Base-by-base conservation (phyloP, 2,888 invertebrate species). In the Piscicola geometra region DNA sequence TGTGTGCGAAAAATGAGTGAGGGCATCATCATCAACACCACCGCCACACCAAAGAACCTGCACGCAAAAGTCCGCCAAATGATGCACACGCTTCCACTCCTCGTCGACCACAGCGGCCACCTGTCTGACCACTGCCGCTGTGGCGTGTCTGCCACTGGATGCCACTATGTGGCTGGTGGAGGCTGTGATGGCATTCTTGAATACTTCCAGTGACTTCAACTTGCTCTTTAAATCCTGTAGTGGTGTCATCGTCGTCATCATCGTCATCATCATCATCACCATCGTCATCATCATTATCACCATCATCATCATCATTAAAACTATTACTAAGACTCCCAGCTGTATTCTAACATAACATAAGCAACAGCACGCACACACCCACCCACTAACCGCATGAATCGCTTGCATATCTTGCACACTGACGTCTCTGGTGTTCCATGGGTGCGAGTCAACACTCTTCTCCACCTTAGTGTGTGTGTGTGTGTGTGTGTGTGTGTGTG, bases 51-150 rank as follows among this genome's bases (percentile, higher is more conserved):
- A 25, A 25, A 18, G 18, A 12, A 73, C 73, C 73, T 73, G 73
- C 56, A 73, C 64, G 32, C 73, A 73, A 35, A 56, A 35, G 30
- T 73, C 73, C 60, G 64, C 73, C 12, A 73, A 21, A 21, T 73
- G 56, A 25, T 73, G 73, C 32, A 73, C 18, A 1, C 32, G 21
- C 33, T 35, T 3, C 73, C 73, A 73, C 36, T 64, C 33, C 21
- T 73, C 64, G 5, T 52, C 64, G 15, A 33, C 60, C 64, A 64
- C 35, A 30, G 64, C 35, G 1, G 33, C 36, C 25, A 73, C 25
- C 36, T 47, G 33, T 33, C 56, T 56, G n/a, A 64, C 25, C 1
- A 25, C 35, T 1, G 60, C 12, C 1, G 41, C 21, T 15, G 36
- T 56, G 1, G 73, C 35, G 52, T 73, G 73, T 33, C 73, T 56